Evolutionary conservation across 2,113 vertebrate species (phyloP), one percentile per base, ranked within the genome.

Genomic region (Psophia crepitans): DNA sequence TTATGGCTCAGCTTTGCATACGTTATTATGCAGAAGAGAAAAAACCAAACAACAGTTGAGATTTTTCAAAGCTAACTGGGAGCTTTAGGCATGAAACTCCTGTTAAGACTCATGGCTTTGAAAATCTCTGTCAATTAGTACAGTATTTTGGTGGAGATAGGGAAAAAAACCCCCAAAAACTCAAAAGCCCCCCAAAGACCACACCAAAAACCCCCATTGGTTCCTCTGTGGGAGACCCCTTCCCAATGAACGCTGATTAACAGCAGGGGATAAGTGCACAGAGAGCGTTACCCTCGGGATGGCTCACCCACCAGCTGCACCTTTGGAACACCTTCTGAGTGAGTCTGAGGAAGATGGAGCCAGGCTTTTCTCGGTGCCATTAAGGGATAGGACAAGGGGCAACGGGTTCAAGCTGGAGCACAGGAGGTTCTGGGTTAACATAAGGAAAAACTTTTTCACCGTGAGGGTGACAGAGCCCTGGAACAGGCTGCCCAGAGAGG

Each of bases 1-100:
- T 95, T 87, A 89, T 33, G 70, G 82, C 92, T 91, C 61, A 70
- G 69, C 84, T 93, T 77, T 91, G 68, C 73, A 77, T 53, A 24
- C 35, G 35, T 73, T 90, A 92, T 74, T 81, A 80, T 2, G 8
- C 13, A 77, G 49, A 80, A 53, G 23, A 69, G 26, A 32, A 43
- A 4, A 48, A 18, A 35, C 23, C 23, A 12, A 46, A 8, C 7
- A 54, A 26, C 5, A 49, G 43, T 6, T 60, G 61, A 76, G 83
- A 23, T 48, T 90, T 85, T 83, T 73, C 80, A 73, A 53, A 69
- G 71, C 56, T n/a, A 49, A 4, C 53, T 60, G 78, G 51, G 60
- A 94, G 74, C 43, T 92, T 80, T 23, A 37, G 27, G 44, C 14
- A 5, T 24, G 56, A 65, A 53, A 44, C 41, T 83, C 74, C 75